These are phyloP conservation scores for Cataglyphis livida DNA, from an alignment of 2,888 invertebrate species.

Conservation along the genomic window DNA sequence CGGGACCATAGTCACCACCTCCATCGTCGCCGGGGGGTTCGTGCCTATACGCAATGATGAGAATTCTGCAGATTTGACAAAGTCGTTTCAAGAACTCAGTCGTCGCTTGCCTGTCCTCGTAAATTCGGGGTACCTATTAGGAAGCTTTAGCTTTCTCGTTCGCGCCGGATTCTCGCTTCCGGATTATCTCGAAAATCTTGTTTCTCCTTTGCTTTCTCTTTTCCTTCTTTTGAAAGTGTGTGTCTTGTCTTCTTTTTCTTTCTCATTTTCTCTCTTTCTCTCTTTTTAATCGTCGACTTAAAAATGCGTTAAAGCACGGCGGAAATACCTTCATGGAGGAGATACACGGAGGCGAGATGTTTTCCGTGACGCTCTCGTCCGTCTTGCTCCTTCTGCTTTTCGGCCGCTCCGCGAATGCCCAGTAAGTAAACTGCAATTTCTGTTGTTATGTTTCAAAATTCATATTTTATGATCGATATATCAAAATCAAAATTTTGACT, in stretches of 20 bases:
- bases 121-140: slow-evolving; percentile 63
- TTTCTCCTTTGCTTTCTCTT: background rate
- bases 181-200: slow-evolving; percentile 13
- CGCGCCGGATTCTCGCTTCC: slow-evolving; percentile 20
- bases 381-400: slow-evolving; percentile 76
- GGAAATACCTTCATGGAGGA: slow-evolving; percentile 72
- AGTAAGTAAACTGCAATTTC: slow-evolving; percentile 76
- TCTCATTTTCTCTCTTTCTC: background rate
- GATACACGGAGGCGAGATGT: slow-evolving; percentile 73
- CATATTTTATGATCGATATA: background rate
- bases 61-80: slow-evolving; percentile 84
- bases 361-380: slow-evolving; percentile 74
- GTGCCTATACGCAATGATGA: slow-evolving; percentile 71
- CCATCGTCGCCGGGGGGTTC: slow-evolving; percentile 62
- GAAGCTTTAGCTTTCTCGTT: slow-evolving; percentile 21
- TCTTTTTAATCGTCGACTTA: slow-evolving; percentile 18
- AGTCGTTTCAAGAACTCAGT: slow-evolving; percentile 82
- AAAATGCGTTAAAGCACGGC: slow-evolving; percentile 74
- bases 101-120: slow-evolving; percentile 78
- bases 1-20: background rate
- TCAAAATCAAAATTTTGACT: background rate
- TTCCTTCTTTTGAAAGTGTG: slow-evolving; percentile 10
- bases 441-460: background rate
- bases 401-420: slow-evolving; percentile 79
- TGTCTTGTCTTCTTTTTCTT: background rate